Evolutionary conservation across 2,113 vertebrate species (phyloP).

Genomic region (Callithrix jacchus): DNA sequence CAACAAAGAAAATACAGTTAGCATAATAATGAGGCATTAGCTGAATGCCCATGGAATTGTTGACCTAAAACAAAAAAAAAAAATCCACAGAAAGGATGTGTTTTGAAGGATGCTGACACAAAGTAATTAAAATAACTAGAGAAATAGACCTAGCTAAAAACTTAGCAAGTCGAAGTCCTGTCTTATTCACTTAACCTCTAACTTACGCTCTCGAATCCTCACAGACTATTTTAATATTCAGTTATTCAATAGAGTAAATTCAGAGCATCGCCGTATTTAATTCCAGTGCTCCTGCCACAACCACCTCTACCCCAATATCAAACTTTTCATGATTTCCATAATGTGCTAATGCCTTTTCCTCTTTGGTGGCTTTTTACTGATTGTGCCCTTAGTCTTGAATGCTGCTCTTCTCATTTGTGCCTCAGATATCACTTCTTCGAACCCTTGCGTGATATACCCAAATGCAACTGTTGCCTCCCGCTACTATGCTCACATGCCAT

Average conservation of each 20-base stretch:
- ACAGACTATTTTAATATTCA: slow-evolving; percentile 64
- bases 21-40: slow-evolving; percentile 78
- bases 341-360: not conserved
- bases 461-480: not conserved
- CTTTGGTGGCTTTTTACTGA: not conserved
- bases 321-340: slow-evolving; percentile 36
- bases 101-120: slow-evolving; percentile 72
- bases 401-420: not conserved
- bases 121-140: slow-evolving; percentile 76
- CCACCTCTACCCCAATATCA: not conserved
- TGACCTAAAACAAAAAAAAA: slow-evolving; percentile 80
- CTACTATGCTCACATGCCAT: not conserved
- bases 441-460: not conserved
- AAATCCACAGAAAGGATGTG: slow-evolving; percentile 64
- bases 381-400: not conserved
- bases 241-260: slow-evolving; percentile 58
- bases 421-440: not conserved
- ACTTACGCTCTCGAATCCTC: slow-evolving; percentile 64
- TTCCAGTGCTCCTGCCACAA: slow-evolving; percentile 20
- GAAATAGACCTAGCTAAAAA: slow-evolving; percentile 66
- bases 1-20: slow-evolving; percentile 77
- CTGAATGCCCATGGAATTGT: slow-evolving; percentile 71
- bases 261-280: slow-evolving; percentile 48
- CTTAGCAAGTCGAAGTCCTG: slow-evolving; percentile 65
- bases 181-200: slow-evolving; percentile 76